phyloP scores from a whole-genome alignment of 2,113 vertebrate genomes.

The Toxostoma redivivum region DNA sequence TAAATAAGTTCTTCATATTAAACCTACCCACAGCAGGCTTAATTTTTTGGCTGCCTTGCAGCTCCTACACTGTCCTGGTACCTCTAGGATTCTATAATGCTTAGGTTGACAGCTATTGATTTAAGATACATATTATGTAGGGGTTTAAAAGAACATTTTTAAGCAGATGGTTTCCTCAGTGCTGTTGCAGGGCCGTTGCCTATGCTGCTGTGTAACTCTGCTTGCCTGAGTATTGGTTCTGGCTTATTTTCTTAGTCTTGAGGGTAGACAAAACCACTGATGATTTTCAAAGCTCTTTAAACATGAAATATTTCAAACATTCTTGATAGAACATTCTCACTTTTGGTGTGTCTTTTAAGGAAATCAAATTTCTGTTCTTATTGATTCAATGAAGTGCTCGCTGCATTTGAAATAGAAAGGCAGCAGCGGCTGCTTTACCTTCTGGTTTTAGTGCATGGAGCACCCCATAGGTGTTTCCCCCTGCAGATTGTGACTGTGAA shows the following conservation, averaged over 20 bases:
- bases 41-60: not conserved
- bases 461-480: not conserved
- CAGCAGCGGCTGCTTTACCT: not conserved
- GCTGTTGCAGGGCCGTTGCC: not conserved
- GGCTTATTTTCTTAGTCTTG: not conserved
- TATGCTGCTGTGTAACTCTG: fast-evolving
- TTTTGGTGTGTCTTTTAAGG: not conserved
- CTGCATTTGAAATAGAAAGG: not conserved
- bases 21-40: not conserved
- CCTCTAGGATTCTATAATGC: not conserved
- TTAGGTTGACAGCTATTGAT: not conserved
- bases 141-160: not conserved
- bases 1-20: not conserved
- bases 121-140: not conserved
- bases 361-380: not conserved
- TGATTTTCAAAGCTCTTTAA: not conserved
- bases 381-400: fast-evolving
- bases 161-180: not conserved
- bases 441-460: not conserved
- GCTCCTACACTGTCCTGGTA: not conserved
- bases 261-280: not conserved
- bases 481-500: slow-evolving; percentile 93
- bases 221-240: not conserved
- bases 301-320: not conserved
- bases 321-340: not conserved